Base-by-base conservation (phyloP, 2,113 vertebrate genomes). In the Erythrocercus mccallii region DNA sequence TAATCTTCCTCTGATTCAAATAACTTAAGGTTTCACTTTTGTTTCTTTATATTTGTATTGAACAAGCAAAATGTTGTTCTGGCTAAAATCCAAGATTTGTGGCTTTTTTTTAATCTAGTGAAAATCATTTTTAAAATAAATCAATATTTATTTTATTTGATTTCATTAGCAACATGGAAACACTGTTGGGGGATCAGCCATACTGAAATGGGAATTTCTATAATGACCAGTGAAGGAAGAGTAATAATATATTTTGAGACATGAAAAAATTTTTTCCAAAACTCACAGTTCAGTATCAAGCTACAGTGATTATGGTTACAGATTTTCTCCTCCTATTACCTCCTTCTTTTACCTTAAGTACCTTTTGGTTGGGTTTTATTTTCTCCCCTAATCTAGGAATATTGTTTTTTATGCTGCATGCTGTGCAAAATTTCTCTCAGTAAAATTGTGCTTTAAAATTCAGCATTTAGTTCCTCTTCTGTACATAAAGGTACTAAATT, bases 41-140 rank as follows among this genome's bases (percentile, higher is more conserved):
- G 31, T 42, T 30, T 11, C 9, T 50, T 62, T 64, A 30, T 50
- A 31, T 28, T 72, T 88, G 21, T 33, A 27, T 15, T 24, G 27
- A 86, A 65, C 3, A 66, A 61, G 19, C 4, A 83, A 76, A 88
- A 48, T 44, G 1, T 80, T 48, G 1, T 27, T 35, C 6, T 74
- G 11, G 5, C 7, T 70, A 56, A 66, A 16, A 71, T 47, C 9
- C 31, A 88, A 37, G 7, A 30, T 35, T 15, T 15, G 8, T 15
- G 3, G 1, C 0, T 23, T 38, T 33, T 44, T 28, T n/a, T 70
- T 19, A 33, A 58, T 38, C 7, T 44, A 60, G 6, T 21, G 8
- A 40, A 87, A 79, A 53, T 0, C 3, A 24, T 25, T 50, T 80
- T 86, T 24, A 2, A 1, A 69, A 57, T 31, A 82, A 48, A 48